A percentile compares a stretch with the other conserved stretches of the same genome.
Conservation (phyloP, 2,113 vertebrate genomes). For the Proteles cristata region DNA sequence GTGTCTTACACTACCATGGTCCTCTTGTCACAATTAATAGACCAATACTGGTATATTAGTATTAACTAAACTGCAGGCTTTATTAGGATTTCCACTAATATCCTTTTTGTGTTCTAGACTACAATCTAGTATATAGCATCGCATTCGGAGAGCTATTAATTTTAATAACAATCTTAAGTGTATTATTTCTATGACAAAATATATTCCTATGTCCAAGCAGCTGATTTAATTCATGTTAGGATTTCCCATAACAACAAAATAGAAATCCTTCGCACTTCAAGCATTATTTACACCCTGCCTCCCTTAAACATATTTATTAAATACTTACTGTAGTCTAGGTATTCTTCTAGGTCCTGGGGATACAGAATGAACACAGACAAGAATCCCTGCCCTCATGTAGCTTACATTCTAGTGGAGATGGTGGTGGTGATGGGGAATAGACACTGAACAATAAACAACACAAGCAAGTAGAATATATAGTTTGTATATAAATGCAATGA, state of each 20-base stretch:
- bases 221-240: background rate
- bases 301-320: background rate
- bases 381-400: background rate
- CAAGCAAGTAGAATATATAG: background rate
- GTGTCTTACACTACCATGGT: background rate
- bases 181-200: slow-evolving; percentile 42
- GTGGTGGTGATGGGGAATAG: background rate
- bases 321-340: background rate
- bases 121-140: background rate
- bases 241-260: background rate
- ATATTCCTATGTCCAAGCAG: background rate
- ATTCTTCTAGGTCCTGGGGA: background rate
- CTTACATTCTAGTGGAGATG: background rate
- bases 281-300: background rate
- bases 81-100: slow-evolving; percentile 8
- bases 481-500: background rate
- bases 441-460: slow-evolving; percentile 8
- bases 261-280: background rate
- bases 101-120: background rate
- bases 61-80: background rate
- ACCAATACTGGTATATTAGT: background rate
- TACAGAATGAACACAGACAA: background rate
- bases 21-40: background rate
- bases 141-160: slow-evolving; percentile 30
- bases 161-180: background rate